Percentiles rank a stretch among this genome's conserved stretches.
These are phyloP conservation scores for Cairina moschata DNA, from an alignment of 2,113 vertebrate species.

Conservation along the genomic window DNA sequence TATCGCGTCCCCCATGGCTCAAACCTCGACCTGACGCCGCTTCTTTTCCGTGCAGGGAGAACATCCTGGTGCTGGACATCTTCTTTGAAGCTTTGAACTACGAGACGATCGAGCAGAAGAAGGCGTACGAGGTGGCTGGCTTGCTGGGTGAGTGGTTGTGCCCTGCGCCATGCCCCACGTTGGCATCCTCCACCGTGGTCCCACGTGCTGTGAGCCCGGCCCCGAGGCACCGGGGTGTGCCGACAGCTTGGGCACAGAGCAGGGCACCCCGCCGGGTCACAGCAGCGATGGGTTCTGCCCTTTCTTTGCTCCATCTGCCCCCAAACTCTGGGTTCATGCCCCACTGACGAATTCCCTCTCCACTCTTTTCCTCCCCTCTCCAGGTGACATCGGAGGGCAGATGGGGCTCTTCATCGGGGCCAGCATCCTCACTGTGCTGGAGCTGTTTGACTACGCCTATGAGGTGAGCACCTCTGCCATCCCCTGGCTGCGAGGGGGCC, in stretches of 20 bases:
- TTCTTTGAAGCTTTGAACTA: conserved; percentile 98
- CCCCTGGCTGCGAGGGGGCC: rapidly evolving
- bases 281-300: not conserved
- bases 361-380: not conserved
- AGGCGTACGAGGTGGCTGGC: conserved; percentile 96
- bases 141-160: conserved; percentile 87
- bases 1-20: not conserved
- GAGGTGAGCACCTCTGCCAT: conserved; percentile 80
- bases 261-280: not conserved
- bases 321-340: rapidly evolving
- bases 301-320: not conserved
- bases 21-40: not conserved
- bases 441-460: conserved; percentile 96
- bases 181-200: rapidly evolving
- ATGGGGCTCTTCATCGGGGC: conserved; percentile 99
- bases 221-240: rapidly evolving
- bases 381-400: conserved; percentile 98
- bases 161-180: not conserved
- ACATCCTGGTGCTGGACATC: conserved; percentile 98
- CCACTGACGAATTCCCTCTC: not conserved
- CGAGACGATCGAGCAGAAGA: conserved; percentile 98
- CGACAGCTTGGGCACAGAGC: rapidly evolving
- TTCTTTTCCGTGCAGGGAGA: conserved; percentile 84
- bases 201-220: rapidly evolving
- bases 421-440: conserved; percentile 95